phyloP scores from a whole-genome alignment of 1,140 invertebrate species.

The Sitobion miscanthi region DNA sequence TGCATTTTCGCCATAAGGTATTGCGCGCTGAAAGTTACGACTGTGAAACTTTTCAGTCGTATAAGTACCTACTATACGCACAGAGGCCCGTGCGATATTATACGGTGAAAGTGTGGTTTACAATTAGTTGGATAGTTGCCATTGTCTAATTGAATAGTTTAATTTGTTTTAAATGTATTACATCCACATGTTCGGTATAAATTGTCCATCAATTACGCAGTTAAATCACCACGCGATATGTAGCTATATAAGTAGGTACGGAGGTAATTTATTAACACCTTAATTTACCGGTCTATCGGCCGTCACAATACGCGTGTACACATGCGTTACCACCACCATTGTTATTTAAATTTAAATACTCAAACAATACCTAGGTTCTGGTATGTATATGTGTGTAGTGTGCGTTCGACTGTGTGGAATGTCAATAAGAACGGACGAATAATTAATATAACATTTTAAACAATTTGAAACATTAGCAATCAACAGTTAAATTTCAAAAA shows the following conservation, averaged over 20 bases:
- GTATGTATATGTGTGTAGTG: too few species aligned
- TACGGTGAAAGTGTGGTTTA: not conserved
- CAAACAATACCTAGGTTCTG: not conserved
- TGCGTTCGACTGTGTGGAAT: too few species aligned
- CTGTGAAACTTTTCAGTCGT: not conserved
- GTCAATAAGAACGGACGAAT: too few species aligned
- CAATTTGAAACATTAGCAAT: not conserved
- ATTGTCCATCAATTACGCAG: not conserved
- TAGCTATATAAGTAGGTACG: not conserved
- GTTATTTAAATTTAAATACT: not conserved
- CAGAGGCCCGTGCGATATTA: not conserved
- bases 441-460: not conserved
- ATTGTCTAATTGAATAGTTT: constrained; percentile 9
- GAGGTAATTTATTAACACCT: not conserved
- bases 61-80: not conserved
- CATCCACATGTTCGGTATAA: not conserved
- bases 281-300: not conserved
- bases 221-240: not conserved
- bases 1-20: not conserved
- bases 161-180: not conserved
- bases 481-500: not conserved
- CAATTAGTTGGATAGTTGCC: constrained; percentile 20
- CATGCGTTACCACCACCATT: not conserved
- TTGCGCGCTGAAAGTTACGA: not conserved
- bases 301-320: not conserved